Base-by-base conservation (phyloP, 2,797 vertebrate genomes). In the Cynopterus sphinx region DNA sequence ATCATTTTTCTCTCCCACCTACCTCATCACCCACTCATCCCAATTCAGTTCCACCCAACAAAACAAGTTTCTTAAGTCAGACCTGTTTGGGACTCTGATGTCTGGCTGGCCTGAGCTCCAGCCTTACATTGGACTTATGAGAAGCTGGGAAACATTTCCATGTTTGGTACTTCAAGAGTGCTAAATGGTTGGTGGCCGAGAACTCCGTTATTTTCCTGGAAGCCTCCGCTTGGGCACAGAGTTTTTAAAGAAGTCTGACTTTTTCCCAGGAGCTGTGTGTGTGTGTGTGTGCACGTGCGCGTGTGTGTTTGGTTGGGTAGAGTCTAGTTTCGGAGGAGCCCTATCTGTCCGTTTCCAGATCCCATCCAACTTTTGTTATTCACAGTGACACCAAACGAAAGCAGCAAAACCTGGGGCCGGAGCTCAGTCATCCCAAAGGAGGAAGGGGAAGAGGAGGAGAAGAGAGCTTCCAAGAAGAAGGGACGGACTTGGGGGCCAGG, bases 401-500 rank as follows among this genome's bases (percentile, higher is more conserved):
- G 99, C 74, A 99, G 98, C 94, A 98, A 98, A 96, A 99, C 98
- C 0, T 99, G 99, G 99, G 98, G 99, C 57, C 98, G 99, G 91
- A 98, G 92, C 97, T 98, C 99, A 9, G 98, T 98, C 22, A 96
- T 99, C 83, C 99, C 98, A 21, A 99, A 98, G 90, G 99, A 99
- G 1, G 99, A 99, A 71, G 99, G 99, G 19, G 98, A 98, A 1
- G 99, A 99, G 55, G 99, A 99, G 36, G 99, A 99, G 96, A 99
- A 99, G 98, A 99, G 98, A 97, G 98, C 99, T 28, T 99, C 99
- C 74, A 99, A 99, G 97, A 99, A 99, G 97, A 99, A 99, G 96
- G 99, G 99, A 22, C 98, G 99, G 49, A 98, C 99, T 0, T 99
- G 99, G 95, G 99, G 98, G 8, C 98, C 99, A 1, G 99, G 99